Evolutionary conservation across 2,113 vertebrate species (phyloP).

Genomic region (Cnemophilus loriae): DNA sequence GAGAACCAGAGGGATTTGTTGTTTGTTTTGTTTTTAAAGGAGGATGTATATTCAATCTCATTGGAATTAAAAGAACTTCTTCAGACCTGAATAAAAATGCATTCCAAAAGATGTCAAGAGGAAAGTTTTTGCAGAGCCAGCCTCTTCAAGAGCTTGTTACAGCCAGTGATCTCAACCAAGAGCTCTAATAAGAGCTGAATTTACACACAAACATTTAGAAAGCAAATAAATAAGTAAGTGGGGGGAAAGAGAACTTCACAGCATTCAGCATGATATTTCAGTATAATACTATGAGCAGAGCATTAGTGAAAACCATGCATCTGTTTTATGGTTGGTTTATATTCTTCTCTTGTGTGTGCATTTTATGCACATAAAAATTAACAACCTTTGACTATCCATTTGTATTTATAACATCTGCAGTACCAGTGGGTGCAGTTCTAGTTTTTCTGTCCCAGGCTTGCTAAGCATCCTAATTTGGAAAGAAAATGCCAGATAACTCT

Average conservation of each 20-base stretch:
- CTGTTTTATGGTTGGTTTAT: slow-evolving; percentile 44
- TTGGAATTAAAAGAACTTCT: not conserved
- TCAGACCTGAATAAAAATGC: slow-evolving; percentile 3
- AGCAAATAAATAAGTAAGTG: slow-evolving; percentile 30
- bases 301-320: slow-evolving; percentile 7
- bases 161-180: not conserved
- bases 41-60: not conserved
- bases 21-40: not conserved
- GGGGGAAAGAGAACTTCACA: not conserved
- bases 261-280: not conserved
- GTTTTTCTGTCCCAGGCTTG: not conserved
- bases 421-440: slow-evolving; percentile 24
- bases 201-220: slow-evolving; percentile 23
- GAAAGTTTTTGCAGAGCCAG: not conserved
- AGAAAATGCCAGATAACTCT: slow-evolving; percentile 34
- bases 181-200: slow-evolving; percentile 37
- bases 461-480: slow-evolving; percentile 50
- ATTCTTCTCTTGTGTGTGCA: slow-evolving; percentile 28
- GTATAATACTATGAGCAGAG: not conserved
- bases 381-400: slow-evolving; percentile 49
- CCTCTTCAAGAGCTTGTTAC: not conserved
- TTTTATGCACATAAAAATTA: slow-evolving; percentile 60
- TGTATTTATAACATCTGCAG: slow-evolving; percentile 66
- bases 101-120: not conserved
- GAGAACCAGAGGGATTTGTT: not conserved